Base-by-base conservation (phyloP, 2,113 vertebrate species). In the Oncorhynchus keta region DNA sequence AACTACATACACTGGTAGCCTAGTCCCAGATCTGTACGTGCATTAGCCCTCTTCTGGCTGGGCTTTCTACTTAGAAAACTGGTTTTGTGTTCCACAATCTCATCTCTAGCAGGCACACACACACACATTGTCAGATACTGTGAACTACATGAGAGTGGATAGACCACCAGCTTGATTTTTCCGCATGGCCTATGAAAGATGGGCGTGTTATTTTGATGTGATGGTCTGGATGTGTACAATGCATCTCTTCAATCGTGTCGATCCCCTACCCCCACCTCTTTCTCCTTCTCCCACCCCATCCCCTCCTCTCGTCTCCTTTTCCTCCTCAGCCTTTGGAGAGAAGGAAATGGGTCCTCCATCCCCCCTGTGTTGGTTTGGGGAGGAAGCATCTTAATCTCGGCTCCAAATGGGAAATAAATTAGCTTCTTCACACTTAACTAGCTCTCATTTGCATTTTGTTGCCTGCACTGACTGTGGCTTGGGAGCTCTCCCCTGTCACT, bases 401-500 rank as follows among this genome's bases (percentile, higher is more conserved):
- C 90, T 89, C 91, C 82, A 94, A 95, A 94, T 94, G 93, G 93
- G 92, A 95, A 95, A 94, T 95, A 94, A 95, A 95, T 95, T 90
- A 94, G 93, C 91, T 92, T 94, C 93, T 95, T 95, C 94, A 95
- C 93, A 94, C 93, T 94, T 94, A 94, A 95, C 93, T 94, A 95
- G 93, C 92, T 92, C 93, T 90, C 82, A 92, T 95, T 93, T 93
- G 91, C 92, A 94, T 94, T 94, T 35, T 32, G 51, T 55, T 91
- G 84, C 89, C 83, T 91, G 87, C 85, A 85, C 85, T 89, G 81
- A 79, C 86, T 83, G 88, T 87, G 81, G 86, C 88, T 81, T 84
- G 68, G 83, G 84, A 87, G 89, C 81, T 83, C 77, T 90, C 91
- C 90, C 88, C 77, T 82, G 87, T 89, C 89, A 92, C 88, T 93